Evolutionary conservation across 2,113 vertebrate genomes (phyloP), one percentile per base, ranked within the genome.

Genomic region (Daubentonia madagascariensis): DNA sequence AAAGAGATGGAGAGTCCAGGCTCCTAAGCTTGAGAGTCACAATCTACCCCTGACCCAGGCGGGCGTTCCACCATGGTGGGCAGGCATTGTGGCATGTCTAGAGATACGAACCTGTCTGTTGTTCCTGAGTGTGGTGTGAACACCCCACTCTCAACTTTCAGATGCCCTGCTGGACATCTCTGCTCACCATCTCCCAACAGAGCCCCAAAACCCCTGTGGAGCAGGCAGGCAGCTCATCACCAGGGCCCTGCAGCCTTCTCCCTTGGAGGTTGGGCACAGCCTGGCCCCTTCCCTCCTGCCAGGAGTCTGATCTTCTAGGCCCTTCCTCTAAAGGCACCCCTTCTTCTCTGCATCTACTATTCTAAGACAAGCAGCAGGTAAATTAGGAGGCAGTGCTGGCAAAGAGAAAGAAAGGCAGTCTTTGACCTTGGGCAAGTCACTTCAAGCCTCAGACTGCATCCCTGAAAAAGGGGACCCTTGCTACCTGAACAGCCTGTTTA

Each of bases 11-110:
- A 32, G 11, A 4, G 22, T 57, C 25, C 70, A 50, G 8, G 43
- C 32, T 50, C 23, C 7, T 48, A 45, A 35, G 43, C 52, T 14
- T 13, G 20, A 43, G 50, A 83, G 40, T 23, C 67, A 40, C 57
- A 22, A 6, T 18, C 59, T 75, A 40, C 13, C 63, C n/a, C 30
- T 35, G 52, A 32, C 8, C 8, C 0, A 43, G 4, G 23, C 30
- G 40, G 59, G 20, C 2, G 17, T 45, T 22, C 48, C 32, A 9
- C 45, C 3, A 0, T 1, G 45, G 25, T 3, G 0, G 18, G 30
- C 0, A 7, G 48, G 57, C 23, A n/a, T 23, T 78, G 40, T 5
- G 1, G 25, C 18, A 1, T 4, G 14, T 45, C 35, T 65, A 37
- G 73, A 28, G 16, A 30, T n/a, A 17, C 3, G 35, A 20, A 40